phyloP scores from a whole-genome alignment of 2,113 vertebrate species.

The Lophius piscatorius region DNA sequence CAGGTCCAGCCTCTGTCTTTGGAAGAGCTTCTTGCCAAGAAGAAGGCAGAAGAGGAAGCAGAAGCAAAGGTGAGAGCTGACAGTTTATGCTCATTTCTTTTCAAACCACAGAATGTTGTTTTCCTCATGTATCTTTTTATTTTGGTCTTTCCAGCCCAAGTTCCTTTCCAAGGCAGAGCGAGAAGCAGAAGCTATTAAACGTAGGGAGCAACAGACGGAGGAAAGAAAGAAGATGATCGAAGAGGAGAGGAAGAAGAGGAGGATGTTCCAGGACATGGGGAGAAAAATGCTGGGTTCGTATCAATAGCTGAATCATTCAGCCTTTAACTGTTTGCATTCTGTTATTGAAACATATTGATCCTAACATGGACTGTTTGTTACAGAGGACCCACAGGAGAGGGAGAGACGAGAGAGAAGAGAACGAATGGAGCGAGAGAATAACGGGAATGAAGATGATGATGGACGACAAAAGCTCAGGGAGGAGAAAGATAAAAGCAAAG shows the following conservation, averaged over 20 bases:
- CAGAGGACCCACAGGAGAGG: slow-evolving; percentile 97
- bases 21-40: slow-evolving; percentile 96
- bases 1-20: slow-evolving; percentile 92
- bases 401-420: slow-evolving; percentile 92
- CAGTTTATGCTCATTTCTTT: not conserved
- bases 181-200: slow-evolving; percentile 91
- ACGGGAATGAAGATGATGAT: slow-evolving; percentile 93
- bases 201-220: slow-evolving; percentile 88
- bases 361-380: slow-evolving; percentile 4
- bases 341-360: not conserved
- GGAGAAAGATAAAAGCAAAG: slow-evolving; percentile 97
- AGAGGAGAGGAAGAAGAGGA: slow-evolving; percentile 93
- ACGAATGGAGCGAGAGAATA: slow-evolving; percentile 94
- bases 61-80: slow-evolving; percentile 88
- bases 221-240: slow-evolving; percentile 88
- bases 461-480: slow-evolving; percentile 94
- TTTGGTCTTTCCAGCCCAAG: slow-evolving; percentile 84
- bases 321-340: not conserved
- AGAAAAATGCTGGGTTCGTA: slow-evolving; percentile 94
- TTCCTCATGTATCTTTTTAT: not conserved
- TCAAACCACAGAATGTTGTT: not conserved
- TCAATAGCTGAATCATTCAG: not conserved
- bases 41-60: slow-evolving; percentile 96
- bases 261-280: slow-evolving; percentile 94
- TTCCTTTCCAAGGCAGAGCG: slow-evolving; percentile 94